Conservation (phyloP, 2,888 invertebrate species). For the Amblyteles armatorius region DNA sequence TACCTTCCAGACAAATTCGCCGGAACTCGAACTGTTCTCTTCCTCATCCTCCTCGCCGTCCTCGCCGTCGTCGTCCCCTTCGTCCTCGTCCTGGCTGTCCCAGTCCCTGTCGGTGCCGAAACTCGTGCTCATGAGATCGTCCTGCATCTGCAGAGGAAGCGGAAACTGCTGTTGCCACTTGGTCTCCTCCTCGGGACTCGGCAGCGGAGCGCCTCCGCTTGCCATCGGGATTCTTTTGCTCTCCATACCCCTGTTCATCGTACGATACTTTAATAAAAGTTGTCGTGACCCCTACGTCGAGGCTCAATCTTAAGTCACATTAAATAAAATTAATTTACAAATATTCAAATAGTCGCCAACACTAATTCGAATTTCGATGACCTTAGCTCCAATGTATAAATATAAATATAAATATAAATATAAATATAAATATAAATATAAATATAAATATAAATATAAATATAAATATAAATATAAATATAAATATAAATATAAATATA, state of each 20-base stretch:
- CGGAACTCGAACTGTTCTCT: conserved; percentile 90
- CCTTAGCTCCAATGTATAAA: neutral
- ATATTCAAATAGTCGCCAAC: neutral
- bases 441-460: too few species aligned
- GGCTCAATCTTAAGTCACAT: neutral
- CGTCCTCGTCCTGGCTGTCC: conserved; percentile 87
- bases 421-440: too few species aligned
- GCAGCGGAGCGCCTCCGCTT: conserved; percentile 79
- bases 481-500: too few species aligned
- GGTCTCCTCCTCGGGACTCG: conserved; percentile 83
- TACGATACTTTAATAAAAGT: neutral
- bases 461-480: too few species aligned
- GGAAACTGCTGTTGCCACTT: conserved; percentile 81
- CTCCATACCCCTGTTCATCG: conserved; percentile 42
- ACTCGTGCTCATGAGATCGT: conserved; percentile 84
- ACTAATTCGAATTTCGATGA: neutral
- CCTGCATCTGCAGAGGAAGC: conserved; percentile 79
- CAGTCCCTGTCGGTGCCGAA: conserved; percentile 88
- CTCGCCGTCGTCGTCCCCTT: conserved; percentile 82
- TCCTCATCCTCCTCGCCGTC: conserved; percentile 85
- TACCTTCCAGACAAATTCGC: conserved; percentile 93
- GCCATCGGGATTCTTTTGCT: conserved; percentile 61
- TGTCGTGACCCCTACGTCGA: neutral
- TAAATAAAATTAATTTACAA: neutral
- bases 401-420: too few species aligned